Evolutionary conservation across 2,797 vertebrate species (phyloP), one percentile per base, ranked within the genome.

Genomic region (Selene dorsalis): DNA sequence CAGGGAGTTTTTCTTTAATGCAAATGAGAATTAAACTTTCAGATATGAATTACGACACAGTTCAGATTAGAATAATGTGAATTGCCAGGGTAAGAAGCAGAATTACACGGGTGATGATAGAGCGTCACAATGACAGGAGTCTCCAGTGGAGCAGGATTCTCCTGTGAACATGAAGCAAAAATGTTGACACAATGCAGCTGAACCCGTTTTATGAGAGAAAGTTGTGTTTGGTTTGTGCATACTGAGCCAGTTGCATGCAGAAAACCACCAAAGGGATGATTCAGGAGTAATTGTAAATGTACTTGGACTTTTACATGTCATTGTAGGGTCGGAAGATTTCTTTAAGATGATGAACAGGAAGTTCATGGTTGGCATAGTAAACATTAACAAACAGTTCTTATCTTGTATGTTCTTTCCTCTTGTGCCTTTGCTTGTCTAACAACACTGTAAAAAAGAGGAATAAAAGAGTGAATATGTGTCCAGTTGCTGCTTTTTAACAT

Each of bases 11-110:
- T 53, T 28, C 18, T 55, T 47, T 55, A 43, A 56, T 53, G 24
- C 52, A 67, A 43, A 35, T 43, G 24, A 67, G 11, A 41, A 73
- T 63, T 38, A 65, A 77, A 70, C 47, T 52, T 24, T 28, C n/a
- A 26, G 22, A 22, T 28, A 26, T n/a, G 66, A 66, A 75, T 45
- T 20, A 30, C 38, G 66, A 53, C 35, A 3, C 16, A 14, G 5
- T 39, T 65, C 0, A 0, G 45, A 22, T 57, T 57, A n/a, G 24
- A 75, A n/a, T 12, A 24, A 53, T 16, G 35, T 26, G 7, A 60
- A 84, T 17, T 35, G 2, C 39, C 43, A 58, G 3, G 4, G 22
- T 22, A 22, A 18, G 24, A 35, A 28, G 28, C 26, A 20, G 1
- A 38, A 52, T 30, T 16, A 47, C 16, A 47, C 16, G 8, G n/a